Evolutionary conservation across 2,113 vertebrate species (phyloP).

Genomic region (Hydrochoerus hydrochaeris): DNA sequence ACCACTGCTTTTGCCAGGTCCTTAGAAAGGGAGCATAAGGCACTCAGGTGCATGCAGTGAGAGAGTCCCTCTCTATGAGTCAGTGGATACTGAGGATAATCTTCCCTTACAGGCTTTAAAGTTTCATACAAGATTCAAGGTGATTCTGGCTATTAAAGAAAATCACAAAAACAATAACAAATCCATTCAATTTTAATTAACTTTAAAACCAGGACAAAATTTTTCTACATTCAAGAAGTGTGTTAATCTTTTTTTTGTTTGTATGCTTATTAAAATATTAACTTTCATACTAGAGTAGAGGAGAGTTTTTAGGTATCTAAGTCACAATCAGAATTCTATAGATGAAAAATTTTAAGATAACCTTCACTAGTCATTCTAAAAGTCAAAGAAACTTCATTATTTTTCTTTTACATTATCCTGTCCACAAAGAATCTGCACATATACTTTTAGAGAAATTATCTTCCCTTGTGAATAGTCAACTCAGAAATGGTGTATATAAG

Average conservation of each 20-base stretch:
- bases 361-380: background rate
- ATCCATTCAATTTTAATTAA: background rate
- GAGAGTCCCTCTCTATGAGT: background rate
- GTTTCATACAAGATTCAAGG: background rate
- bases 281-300: background rate
- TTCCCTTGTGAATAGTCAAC: background rate
- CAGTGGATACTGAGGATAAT: rapidly evolving
- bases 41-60: too few species aligned
- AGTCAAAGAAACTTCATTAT: background rate
- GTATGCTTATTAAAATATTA: constrained; percentile 18
- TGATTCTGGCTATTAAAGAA: background rate
- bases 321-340: background rate
- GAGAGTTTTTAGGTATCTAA: background rate
- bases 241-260: background rate
- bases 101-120: background rate
- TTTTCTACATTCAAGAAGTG: background rate
- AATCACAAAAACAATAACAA: background rate
- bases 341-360: background rate
- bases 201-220: background rate
- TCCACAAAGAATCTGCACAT: background rate
- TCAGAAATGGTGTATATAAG: background rate
- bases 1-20: background rate
- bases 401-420: background rate
- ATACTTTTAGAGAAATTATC: background rate
- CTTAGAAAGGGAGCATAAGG: background rate